These are phyloP conservation scores for Triplophysa dalaica DNA, from an alignment of 2,113 vertebrate species.

Conservation along the genomic window DNA sequence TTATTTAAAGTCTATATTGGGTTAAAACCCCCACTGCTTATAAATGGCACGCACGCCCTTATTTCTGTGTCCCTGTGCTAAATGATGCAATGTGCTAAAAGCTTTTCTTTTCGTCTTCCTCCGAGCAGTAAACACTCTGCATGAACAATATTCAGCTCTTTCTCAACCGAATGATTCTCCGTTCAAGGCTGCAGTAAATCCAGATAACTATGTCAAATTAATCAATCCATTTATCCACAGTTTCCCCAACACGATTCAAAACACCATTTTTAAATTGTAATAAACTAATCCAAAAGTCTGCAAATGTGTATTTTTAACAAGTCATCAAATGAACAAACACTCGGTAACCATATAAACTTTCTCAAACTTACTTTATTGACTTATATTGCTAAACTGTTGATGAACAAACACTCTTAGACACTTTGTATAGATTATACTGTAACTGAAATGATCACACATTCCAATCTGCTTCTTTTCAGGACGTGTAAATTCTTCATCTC, in stretches of 20 bases:
- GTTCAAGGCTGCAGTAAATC: constrained; percentile 4
- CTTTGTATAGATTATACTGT: no score
- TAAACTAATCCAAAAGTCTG: no score
- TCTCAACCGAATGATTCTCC: not conserved
- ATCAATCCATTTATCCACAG: not conserved
- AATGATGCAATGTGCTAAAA: constrained; percentile 36
- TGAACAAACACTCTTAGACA: no score
- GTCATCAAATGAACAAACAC: no score
- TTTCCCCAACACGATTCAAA: no score
- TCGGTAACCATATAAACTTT: no score
- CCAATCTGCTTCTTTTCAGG: not conserved
- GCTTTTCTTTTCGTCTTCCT: constrained; percentile 21
- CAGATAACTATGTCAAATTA: not conserved
- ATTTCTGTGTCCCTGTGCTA: constrained; percentile 18
- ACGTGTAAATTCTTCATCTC: not conserved
- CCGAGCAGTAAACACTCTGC: constrained; percentile 22
- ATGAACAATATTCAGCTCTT: constrained; percentile 3
- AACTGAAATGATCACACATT: not conserved
- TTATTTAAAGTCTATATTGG: not conserved
- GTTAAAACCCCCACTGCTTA: not conserved
- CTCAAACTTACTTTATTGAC: no score
- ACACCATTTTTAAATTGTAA: no score
- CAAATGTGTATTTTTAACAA: no score
- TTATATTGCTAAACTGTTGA: no score
- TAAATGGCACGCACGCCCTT: not conserved